Conservation (phyloP, 2,113 vertebrate species). For the Hystrix cristata region DNA sequence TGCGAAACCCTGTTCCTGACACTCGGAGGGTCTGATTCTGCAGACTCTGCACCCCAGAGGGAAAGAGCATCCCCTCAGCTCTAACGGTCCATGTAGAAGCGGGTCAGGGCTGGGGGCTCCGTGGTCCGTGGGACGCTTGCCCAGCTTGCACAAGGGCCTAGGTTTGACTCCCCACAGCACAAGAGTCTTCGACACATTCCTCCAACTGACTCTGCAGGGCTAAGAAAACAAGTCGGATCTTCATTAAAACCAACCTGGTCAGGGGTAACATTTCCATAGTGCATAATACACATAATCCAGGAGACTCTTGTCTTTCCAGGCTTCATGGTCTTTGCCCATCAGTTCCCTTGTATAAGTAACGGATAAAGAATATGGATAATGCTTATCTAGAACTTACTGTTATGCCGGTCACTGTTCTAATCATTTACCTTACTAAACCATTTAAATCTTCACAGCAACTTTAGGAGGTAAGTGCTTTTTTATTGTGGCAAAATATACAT, state of each 20-base stretch:
- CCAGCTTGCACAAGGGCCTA: background rate
- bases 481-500: background rate
- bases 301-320: background rate
- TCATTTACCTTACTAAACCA: background rate
- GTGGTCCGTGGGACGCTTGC: background rate
- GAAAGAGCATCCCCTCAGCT: background rate
- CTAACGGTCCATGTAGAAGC: background rate
- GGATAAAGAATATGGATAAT: background rate
- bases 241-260: background rate
- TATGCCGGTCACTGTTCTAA: conserved; percentile 20
- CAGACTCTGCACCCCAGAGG: background rate
- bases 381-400: background rate
- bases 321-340: background rate
- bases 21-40: background rate
- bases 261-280: background rate
- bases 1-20: background rate
- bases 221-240: conserved; percentile 42
- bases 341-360: background rate
- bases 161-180: background rate
- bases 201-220: background rate
- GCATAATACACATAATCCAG: background rate
- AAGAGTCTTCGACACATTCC: background rate
- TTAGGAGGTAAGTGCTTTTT: conserved; percentile 5
- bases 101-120: background rate
- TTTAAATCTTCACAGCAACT: conserved; percentile 35